Evolutionary conservation across 2,888 invertebrate genomes (phyloP), one percentile per base, ranked within the genome.

Genomic region (Campoplex capitator): DNA sequence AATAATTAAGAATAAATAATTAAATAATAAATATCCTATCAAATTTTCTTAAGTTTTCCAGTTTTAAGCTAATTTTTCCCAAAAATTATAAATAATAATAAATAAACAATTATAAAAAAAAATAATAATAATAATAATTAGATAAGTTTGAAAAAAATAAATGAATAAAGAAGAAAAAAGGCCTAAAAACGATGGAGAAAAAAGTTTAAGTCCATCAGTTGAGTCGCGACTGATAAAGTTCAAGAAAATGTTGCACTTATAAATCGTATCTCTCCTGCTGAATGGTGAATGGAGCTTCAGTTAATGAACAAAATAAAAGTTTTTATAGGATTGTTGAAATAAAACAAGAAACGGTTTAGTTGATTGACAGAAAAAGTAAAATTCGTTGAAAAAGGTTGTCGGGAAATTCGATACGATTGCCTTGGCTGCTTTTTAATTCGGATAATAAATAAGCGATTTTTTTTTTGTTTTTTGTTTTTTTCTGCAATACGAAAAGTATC

Each of bases 401-500:
- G 13, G 62, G 32, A 62, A 62, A 38, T 23, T 23, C 45, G 45
- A 45, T 23, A 28, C 13, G 16, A 45, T 42, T 38, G 0, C 23
- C 23, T 11, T 48, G 62, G 16, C 3, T 70, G 38, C 11, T 70
- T 70, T 70, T 70, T 13, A 45, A 62, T 62, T 48, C 48, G 48
- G 45, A 28, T 62, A 11, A 76, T 76, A 62, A 62, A 62, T 45
- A 18, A 23, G 18, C 32, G 38, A 45, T 74, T 81, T 75, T 74
- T 82, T 54, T 23, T 23, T 23, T 0, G 23, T 23, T 23, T 23
- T 23, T 23, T 23, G 0, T 23, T 23, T 74, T 81, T 75, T 74
- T 82, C 42, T 23, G 23, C 32, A 32, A 16, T 16, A 42, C 54
- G 48, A 83, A 71, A 48, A 77, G 48, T 42, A 38, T 83, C 70